A percentile compares a stretch with the other conserved stretches of the same genome.
Evolutionary conservation across 2,797 vertebrate species (phyloP).

Genomic region (Rhabdomys pumilio): DNA sequence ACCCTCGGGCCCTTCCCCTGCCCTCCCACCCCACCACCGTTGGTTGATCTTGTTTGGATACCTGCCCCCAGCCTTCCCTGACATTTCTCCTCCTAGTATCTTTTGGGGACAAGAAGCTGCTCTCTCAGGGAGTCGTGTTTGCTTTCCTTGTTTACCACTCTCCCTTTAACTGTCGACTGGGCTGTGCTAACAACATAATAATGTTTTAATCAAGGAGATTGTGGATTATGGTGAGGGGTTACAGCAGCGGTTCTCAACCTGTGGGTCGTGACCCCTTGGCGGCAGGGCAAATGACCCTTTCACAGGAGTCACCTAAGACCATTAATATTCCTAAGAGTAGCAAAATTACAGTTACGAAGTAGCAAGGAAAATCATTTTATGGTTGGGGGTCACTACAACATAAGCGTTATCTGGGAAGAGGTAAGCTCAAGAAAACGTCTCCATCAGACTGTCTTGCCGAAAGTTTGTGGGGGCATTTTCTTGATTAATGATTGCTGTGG

Average conservation of each 20-base stretch:
- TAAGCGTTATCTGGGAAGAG: not conserved
- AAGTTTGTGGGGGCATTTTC: not conserved
- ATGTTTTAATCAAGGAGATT: too few relatives aligned
- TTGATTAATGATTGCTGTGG: not conserved
- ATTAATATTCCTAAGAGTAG: not conserved
- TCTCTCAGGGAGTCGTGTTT: not conserved
- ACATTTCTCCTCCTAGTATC: not conserved
- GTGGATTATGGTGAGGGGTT: not conserved
- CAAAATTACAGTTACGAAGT: not conserved
- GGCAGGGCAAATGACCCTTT: not conserved
- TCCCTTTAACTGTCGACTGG: too few relatives aligned
- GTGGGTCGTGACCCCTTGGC: not conserved
- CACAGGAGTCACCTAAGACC: not conserved
- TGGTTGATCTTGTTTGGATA: not conserved
- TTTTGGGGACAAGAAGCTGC: not conserved
- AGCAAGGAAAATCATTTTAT: not conserved
- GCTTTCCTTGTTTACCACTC: not conserved
- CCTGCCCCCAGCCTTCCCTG: not conserved
- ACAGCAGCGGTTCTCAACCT: not conserved
- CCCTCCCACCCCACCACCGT: rapidly evolving
- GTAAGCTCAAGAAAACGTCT: not conserved
- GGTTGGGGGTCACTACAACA: not conserved
- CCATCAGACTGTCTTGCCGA: not conserved
- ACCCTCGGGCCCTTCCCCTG: rapidly evolving
- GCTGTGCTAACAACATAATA: not conserved